Evolutionary conservation across 2,113 vertebrate genomes (phyloP), one percentile per base, ranked within the genome.

Genomic region (Pogona vitticeps): DNA sequence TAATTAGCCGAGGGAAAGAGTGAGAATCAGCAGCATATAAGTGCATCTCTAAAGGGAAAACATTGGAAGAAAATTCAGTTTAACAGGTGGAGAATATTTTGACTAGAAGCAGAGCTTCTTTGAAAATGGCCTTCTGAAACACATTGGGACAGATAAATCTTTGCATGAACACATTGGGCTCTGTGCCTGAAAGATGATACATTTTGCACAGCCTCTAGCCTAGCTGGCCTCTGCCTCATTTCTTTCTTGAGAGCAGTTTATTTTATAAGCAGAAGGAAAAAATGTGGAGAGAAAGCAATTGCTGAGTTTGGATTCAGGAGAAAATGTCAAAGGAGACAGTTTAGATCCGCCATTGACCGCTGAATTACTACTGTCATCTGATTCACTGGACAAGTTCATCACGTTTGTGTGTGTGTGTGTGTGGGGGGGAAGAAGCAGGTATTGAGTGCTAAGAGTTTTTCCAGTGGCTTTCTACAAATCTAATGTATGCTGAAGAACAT

Each of bases 261-360:
- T 77, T 59, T 33, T 81, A 59, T 36, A 89, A 46, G 88, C 61
- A 38, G 40, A 8, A 10, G 12, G 68, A 90, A 76, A 10, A 82
- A 80, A 76, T 46, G 46, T 61, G 38, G 26, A 80, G 71, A 72
- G 61, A 3, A 65, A 46, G 40, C 33, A 58, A 0, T 61, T 40
- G 1, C 18, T 31, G 8, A 81, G 7, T 23, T 61, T 31, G 33
- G 46, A 78, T 14, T 0, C 31, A 76, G 42, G 79, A 61, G 23
- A 58, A 88, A 83, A 38, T 72, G 9, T 0, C 1, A 42, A 15
- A 70, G 71, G 8, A 70, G 12, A 72, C 23, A 81, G 10, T 36
- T 52, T 52, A 2, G 7, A 82, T 67, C 76, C 79, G 14, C 10
- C 65, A 72, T 89, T 85, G 82, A 46, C 72, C 20, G 26, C 15